Conservation (phyloP, 2,113 vertebrate genomes). For the Electrona antarctica region DNA sequence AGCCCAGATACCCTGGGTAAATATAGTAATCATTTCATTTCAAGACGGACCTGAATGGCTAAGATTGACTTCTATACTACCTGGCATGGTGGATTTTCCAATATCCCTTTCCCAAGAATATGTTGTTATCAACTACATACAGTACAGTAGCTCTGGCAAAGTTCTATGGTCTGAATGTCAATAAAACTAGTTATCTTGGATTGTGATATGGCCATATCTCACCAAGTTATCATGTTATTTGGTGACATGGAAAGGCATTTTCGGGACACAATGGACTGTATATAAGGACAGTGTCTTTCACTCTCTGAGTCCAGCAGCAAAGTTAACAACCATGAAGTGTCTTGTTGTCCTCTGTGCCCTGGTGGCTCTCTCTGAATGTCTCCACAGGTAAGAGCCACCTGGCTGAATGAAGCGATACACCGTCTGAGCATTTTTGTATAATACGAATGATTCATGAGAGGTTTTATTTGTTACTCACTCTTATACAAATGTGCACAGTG, state of each 20-base stretch:
- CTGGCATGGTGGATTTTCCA: too few relatives aligned
- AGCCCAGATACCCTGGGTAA: too few relatives aligned
- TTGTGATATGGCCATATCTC: constrained; percentile 4
- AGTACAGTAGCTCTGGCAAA: background rate
- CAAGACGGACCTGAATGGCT: too few relatives aligned
- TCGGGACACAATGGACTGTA: constrained; percentile 20
- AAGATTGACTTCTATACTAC: too few relatives aligned
- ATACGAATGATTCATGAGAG: too few relatives aligned
- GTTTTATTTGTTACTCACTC: too few relatives aligned
- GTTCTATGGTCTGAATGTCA: constrained; percentile 17
- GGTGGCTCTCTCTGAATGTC: constrained; percentile 68
- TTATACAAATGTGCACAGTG: too few relatives aligned
- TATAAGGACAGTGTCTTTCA: constrained; percentile 51
- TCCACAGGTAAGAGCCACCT: constrained; percentile 65
- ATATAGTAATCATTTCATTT: too few relatives aligned
- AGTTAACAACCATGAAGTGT: constrained; percentile 57
- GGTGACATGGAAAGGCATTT: constrained; percentile 31
- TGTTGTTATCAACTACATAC: too few relatives aligned
- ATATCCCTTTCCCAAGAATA: too few relatives aligned
- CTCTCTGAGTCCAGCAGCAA: constrained; percentile 13
- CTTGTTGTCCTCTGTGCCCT: constrained; percentile 65
- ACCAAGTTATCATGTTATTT: constrained; percentile 29
- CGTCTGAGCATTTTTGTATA: too few relatives aligned
- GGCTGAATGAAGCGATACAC: constrained; percentile 9
- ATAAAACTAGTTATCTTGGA: background rate